Evolutionary conservation across 2,888 invertebrate genomes (phyloP), one percentile per base, ranked within the genome.

Genomic region (Amblyjoppa proteus): DNA sequence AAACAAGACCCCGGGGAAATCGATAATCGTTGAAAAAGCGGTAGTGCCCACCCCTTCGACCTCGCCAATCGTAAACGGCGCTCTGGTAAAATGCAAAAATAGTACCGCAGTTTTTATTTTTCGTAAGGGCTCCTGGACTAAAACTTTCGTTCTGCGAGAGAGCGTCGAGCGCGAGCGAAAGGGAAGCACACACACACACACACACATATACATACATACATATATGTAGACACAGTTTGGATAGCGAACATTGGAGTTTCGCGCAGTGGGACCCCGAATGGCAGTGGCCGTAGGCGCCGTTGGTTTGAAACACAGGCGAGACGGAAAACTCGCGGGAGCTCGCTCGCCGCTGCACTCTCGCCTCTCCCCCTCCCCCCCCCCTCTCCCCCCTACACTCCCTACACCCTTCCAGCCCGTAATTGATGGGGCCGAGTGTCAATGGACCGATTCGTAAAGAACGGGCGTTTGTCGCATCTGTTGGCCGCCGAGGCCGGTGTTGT

Each of bases 351-450:
- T 16, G 56, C 28, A 41, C 41, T 68, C 66, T 38, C 53, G 38
- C 25, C 11, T 20, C 16, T 7, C n/a, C 13, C 49, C 66, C 34
- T 51, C 20, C 34, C 31, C 64, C 49, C 3, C 51, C 58, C 20
- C 28, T 11, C 61, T 31, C 5, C 28, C 61, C 5, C 86, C 28
- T 20, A 20, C 20, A 20, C 20, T 20, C 58, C 28, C 25, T 58
- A 28, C 45, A 49, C 45, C 45, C 58, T 25, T 58, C 58, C 28
- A 25, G 25, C 88, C 87, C 88, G 85, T 91, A 91, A 91, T 91
- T 89, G 91, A 91, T 91, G 89, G 88, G 88, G 85, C 86, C 83
- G 83, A 87, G 89, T 90, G 90, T 91, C 91, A 90, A 91, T 90
- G 90, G 89, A 83, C 88, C 88, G 88, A 90, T 89, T 89, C 89